Base-by-base conservation (phyloP, 1,140 invertebrate species). In the Drusus annulatus region DNA sequence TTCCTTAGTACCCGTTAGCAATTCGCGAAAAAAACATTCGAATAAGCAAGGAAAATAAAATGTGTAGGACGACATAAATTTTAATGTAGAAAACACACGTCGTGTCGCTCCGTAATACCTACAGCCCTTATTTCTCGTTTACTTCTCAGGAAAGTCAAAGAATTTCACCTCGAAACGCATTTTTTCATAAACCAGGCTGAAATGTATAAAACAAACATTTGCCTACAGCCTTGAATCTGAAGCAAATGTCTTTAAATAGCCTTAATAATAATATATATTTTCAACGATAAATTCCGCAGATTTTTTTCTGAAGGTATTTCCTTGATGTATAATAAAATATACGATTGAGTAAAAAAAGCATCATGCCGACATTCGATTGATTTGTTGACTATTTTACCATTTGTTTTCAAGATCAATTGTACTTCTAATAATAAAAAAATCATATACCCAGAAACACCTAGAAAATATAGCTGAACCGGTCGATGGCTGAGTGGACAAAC, bases 61-160 rank as follows among this genome's bases (percentile, higher is more conserved):
- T 75, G 50, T 56, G 71, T 52, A 28, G n/a, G 36, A 5, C 15
- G n/a, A 75, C 52, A 75, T 75, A 75, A 75, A 75, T 75, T 75
- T 75, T 56, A 75, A 75, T 56, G 68, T 52, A 71, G 10, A 52
- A 71, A 71, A 51, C 17, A 71, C 68, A 51, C 50, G 17, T 45
- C 50, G 17, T 45, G 36, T 63, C 62, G 21, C 25, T 63, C 31
- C 62, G 25, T 13, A 63, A 63, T 63, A 15, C 62, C 25, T 63
- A 23, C 62, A 19, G n/a, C 62, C 62, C 25, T 63, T 28, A 63
- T 31, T 63, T 16, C 62, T 63, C 21, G 31, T 63, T 63, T 63
- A 28, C 25, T 63, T 63, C 25, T 25, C 6, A 16, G 25, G 16
- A 16, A 63, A 63, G 25, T 23, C 25, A 63, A 31, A 28, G 16